A percentile compares a stretch with the other conserved stretches of the same genome.
Conservation (phyloP, 2,888 invertebrate species). For the Ophraella communa region DNA sequence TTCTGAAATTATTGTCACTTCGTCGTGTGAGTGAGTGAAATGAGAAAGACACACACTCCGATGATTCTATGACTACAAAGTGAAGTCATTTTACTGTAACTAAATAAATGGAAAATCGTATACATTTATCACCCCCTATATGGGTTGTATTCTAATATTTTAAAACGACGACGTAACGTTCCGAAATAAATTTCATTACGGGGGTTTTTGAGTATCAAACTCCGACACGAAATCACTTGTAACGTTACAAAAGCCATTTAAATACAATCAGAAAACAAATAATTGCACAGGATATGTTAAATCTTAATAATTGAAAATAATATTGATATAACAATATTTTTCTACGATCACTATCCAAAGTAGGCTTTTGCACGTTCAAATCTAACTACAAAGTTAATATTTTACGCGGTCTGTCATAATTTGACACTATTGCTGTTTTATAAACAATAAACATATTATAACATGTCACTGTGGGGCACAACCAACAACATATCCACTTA, state of each 20-base stretch:
- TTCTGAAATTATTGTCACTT: slow-evolving; percentile 58
- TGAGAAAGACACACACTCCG: slow-evolving; percentile 46
- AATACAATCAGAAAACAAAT: no score
- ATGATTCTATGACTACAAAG: slow-evolving; percentile 56
- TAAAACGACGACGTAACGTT: slow-evolving; percentile 30
- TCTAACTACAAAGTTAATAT: no score
- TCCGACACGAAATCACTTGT: not conserved
- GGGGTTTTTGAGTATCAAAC: slow-evolving; percentile 21
- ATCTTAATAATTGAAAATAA: no score
- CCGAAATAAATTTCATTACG: slow-evolving; percentile 29
- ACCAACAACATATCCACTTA: no score
- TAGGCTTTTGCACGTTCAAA: no score
- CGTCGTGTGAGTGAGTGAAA: slow-evolving; percentile 55
- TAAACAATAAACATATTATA: no score
- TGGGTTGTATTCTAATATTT: slow-evolving; percentile 35
- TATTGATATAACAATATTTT: no score
- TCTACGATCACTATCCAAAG: no score
- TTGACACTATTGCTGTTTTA: no score
- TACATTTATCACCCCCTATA: slow-evolving; percentile 17
- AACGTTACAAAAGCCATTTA: not conserved
- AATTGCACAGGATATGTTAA: no score
- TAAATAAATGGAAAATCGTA: slow-evolving; percentile 54
- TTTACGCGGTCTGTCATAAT: no score
- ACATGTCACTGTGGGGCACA: no score
- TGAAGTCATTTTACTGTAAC: slow-evolving; percentile 53